Evolutionary conservation across 2,797 vertebrate species (phyloP).

Genomic region (Alcedo quadribrachys): DNA sequence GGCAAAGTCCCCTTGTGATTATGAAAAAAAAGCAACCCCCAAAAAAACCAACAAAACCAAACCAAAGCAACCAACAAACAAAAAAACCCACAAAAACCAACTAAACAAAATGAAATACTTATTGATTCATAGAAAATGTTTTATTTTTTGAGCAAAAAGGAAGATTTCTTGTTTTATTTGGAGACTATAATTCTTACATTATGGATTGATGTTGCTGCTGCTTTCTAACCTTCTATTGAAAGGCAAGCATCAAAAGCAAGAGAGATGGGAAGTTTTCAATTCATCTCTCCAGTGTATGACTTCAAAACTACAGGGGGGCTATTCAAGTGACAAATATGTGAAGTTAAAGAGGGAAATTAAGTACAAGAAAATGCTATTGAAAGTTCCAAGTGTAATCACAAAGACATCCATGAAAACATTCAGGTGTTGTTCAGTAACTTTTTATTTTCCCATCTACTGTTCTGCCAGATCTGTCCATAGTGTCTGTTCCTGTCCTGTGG

Average conservation of each 20-base stretch:
- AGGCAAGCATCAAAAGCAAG: background rate
- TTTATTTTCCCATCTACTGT: background rate
- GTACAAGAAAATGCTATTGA: background rate
- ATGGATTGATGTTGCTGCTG: background rate
- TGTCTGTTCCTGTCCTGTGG: background rate
- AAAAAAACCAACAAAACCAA: too few relatives aligned
- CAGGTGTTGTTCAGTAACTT: background rate
- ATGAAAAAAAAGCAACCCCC: background rate
- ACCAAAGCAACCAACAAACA: too few relatives aligned
- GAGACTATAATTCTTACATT: background rate
- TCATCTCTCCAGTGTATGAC: background rate
- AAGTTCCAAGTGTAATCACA: background rate
- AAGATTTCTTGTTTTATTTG: background rate
- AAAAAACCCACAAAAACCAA: too few relatives aligned
- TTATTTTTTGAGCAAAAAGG: background rate
- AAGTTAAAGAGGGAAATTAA: background rate
- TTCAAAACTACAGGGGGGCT: background rate
- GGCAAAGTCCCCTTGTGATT: background rate
- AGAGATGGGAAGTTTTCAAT: background rate
- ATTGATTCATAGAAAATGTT: background rate
- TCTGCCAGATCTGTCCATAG: background rate
- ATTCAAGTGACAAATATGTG: background rate
- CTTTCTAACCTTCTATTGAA: background rate
- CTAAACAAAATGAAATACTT: background rate
- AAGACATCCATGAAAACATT: background rate